Evolutionary conservation across 2,888 invertebrate genomes (phyloP).

Genomic region (Lysandra bellargus): DNA sequence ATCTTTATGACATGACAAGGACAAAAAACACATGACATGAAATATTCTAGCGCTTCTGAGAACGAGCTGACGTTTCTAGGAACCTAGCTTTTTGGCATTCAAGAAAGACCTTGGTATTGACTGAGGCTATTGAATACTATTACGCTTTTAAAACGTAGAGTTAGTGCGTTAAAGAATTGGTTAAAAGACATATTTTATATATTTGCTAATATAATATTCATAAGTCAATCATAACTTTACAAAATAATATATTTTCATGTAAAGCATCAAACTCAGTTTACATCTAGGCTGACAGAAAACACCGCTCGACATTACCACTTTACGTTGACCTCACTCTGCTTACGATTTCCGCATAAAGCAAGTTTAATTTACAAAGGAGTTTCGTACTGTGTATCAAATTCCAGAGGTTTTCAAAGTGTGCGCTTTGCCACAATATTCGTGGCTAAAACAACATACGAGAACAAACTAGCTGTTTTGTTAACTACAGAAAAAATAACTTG

Average conservation of each 20-base stretch:
- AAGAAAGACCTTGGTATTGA: background rate
- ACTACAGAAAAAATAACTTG: no score
- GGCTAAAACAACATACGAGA: no score
- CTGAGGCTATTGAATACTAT: background rate
- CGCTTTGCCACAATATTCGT: no score
- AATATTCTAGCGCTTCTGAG: conserved; percentile 1
- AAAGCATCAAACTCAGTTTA: background rate
- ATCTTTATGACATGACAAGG: conserved; percentile 43
- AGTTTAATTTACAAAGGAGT: background rate
- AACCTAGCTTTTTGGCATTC: background rate
- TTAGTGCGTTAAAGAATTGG: no score
- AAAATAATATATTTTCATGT: background rate
- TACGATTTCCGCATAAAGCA: background rate
- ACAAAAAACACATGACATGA: background rate
- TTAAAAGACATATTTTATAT: no score
- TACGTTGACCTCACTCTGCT: background rate
- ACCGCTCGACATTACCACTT: background rate
- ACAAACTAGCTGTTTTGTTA: no score
- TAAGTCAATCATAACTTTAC: no score
- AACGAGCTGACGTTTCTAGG: background rate
- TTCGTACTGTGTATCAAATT: background rate
- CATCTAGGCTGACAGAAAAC: background rate
- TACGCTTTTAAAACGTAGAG: background rate
- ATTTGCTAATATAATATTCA: no score
- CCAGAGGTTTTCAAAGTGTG: no score